Percentiles rank a stretch among this genome's conserved stretches.
These are phyloP conservation scores for Platypus cylindrus DNA, from an alignment of 2,888 invertebrate genomes.

Conservation along the genomic window DNA sequence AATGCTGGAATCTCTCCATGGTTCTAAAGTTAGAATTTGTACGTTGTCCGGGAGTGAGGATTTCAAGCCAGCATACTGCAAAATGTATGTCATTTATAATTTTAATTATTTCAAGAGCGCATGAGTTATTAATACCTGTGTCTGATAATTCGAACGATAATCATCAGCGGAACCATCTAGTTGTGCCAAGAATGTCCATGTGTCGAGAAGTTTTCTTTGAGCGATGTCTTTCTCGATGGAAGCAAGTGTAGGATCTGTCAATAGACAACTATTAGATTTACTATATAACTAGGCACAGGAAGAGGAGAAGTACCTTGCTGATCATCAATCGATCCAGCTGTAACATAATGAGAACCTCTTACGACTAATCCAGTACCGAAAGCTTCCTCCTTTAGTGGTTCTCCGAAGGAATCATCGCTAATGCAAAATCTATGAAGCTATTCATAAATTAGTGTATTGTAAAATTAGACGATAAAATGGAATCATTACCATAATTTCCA, in stretches of 20 bases:
- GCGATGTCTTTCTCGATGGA: conserved; percentile 38
- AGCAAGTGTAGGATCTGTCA: too few relatives aligned
- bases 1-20: conserved; percentile 49
- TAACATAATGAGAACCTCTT: conserved; percentile 52
- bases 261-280: too few relatives aligned
- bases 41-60: conserved; percentile 51
- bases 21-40: conserved; percentile 68
- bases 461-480: background rate
- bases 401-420: conserved; percentile 86
- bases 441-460: conserved; percentile 11
- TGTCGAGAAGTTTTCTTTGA: conserved; percentile 43
- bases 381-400: conserved; percentile 75
- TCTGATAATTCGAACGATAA: conserved; percentile 35
- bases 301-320: conserved; percentile 15
- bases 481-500: conserved; percentile 62
- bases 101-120: background rate
- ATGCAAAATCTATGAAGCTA: conserved; percentile 72
- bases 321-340: conserved; percentile 29
- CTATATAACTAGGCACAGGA: too few relatives aligned
- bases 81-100: background rate
- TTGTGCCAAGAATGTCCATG: conserved; percentile 49
- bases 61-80: conserved; percentile 43
- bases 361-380: conserved; percentile 56
- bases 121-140: conserved; percentile 28
- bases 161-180: conserved; percentile 37